Conservation (phyloP, 2,113 vertebrate genomes). For the Ellobius talpinus region DNA sequence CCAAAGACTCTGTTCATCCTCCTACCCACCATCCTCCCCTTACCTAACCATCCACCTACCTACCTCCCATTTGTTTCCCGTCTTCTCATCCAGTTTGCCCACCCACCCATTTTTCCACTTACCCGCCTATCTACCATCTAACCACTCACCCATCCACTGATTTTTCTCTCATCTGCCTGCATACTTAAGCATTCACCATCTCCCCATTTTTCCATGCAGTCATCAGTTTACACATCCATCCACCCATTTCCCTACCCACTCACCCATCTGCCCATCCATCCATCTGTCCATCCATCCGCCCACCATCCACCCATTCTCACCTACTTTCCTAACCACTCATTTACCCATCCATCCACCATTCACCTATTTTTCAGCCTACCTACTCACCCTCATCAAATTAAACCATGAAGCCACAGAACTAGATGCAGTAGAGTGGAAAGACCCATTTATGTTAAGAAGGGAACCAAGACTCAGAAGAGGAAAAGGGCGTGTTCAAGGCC, state of each 20-base stretch:
- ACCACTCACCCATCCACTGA: not conserved
- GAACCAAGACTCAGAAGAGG: constrained; percentile 21
- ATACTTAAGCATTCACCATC: not conserved
- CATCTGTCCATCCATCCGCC: too few relatives aligned
- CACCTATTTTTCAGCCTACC: not conserved
- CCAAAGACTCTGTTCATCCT: not conserved
- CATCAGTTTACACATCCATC: not conserved
- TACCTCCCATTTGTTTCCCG: too few relatives aligned
- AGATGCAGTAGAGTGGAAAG: not conserved
- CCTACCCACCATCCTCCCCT: too few relatives aligned
- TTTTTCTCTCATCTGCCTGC: not conserved
- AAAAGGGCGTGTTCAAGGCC: constrained; percentile 15
- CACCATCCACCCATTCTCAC: not conserved
- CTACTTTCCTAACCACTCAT: not conserved
- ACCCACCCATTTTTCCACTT: too few relatives aligned
- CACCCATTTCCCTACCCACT: not conserved
- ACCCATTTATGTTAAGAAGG: constrained; percentile 30
- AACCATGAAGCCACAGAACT: constrained; percentile 4
- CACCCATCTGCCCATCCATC: not conserved
- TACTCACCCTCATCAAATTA: not conserved
- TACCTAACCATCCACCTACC: not conserved
- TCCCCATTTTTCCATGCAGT: too few relatives aligned
- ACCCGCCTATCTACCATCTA: not conserved
- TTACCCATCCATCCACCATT: not conserved
- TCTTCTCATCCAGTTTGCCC: not conserved